Conservation (phyloP, 2,113 vertebrate genomes). For the Globicephala melas region DNA sequence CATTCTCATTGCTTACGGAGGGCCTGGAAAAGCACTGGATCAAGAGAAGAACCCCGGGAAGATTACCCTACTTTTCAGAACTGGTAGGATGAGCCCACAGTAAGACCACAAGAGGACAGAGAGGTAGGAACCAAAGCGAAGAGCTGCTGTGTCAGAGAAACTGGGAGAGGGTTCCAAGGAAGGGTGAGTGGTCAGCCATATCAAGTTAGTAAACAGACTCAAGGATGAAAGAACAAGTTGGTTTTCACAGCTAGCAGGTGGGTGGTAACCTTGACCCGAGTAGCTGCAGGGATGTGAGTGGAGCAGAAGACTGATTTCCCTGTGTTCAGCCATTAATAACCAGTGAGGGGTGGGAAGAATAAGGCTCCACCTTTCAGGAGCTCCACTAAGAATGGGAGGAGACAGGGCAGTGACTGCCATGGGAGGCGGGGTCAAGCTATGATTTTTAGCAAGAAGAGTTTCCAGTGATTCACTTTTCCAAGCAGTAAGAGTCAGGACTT, state of each 20-base stretch:
- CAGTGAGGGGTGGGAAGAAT: neutral
- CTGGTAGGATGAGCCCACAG: neutral
- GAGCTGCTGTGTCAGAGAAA: neutral
- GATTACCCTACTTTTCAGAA: neutral
- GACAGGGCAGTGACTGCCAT: neutral
- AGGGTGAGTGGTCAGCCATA: neutral
- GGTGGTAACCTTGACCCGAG: neutral
- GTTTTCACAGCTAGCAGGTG: neutral
- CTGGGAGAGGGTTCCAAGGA: neutral
- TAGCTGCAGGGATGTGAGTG: neutral
- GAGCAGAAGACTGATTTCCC: neutral
- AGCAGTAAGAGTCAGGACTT: neutral
- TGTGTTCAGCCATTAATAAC: neutral
- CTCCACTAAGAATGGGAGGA: neutral
- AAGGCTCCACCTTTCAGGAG: neutral
- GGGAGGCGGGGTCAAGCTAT: neutral
- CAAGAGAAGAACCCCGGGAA: neutral
- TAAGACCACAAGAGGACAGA: neutral
- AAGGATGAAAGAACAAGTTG: neutral
- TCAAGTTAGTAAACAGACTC: neutral
- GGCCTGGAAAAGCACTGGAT: neutral
- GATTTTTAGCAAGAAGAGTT: constrained; percentile 21
- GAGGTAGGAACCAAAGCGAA: neutral
- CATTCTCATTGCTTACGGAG: neutral
- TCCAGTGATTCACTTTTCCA: neutral